Percentiles rank a stretch among this genome's conserved stretches.
phyloP scores from a whole-genome alignment of 1,140 invertebrate species.

The Phymorhynchus buccinoides region DNA sequence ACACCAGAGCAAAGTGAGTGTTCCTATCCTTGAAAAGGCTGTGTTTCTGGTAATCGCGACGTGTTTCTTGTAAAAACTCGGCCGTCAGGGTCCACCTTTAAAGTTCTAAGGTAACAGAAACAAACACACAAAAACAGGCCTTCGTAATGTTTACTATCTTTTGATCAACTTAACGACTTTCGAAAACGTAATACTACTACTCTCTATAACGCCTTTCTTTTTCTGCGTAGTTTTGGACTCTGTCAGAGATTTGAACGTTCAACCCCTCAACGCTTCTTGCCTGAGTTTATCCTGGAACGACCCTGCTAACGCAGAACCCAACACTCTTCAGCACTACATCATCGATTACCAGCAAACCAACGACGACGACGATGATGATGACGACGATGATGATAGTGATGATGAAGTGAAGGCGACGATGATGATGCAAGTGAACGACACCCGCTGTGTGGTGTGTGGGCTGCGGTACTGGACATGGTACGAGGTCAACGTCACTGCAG shows the following conservation, averaged over 20 bases:
- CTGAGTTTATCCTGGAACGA: neutral
- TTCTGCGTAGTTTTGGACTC: neutral
- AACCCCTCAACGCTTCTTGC: conserved; percentile 10
- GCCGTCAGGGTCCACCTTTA: too few species aligned
- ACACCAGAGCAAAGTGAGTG: too few species aligned
- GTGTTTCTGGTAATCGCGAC: too few species aligned
- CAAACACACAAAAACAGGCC: neutral
- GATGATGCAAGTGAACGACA: neutral
- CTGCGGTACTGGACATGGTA: conserved; percentile 19
- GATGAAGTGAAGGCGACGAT: neutral
- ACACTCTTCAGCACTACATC: neutral
- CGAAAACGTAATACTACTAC: neutral
- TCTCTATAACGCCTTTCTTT: neutral
- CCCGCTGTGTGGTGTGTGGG: neutral
- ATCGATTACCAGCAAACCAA: neutral
- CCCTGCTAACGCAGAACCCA: neutral
- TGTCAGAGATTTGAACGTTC: neutral
- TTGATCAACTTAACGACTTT: neutral
- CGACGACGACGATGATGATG: neutral
- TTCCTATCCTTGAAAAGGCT: too few species aligned
- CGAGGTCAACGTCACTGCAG: neutral
- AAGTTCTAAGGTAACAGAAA: neutral
- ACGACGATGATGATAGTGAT: neutral
- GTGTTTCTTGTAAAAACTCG: neutral
- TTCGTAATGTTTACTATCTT: neutral